A percentile compares a stretch with the other conserved stretches of the same genome.
Conservation (phyloP, 2,888 invertebrate genomes). For the Chloroclysta siterata region DNA sequence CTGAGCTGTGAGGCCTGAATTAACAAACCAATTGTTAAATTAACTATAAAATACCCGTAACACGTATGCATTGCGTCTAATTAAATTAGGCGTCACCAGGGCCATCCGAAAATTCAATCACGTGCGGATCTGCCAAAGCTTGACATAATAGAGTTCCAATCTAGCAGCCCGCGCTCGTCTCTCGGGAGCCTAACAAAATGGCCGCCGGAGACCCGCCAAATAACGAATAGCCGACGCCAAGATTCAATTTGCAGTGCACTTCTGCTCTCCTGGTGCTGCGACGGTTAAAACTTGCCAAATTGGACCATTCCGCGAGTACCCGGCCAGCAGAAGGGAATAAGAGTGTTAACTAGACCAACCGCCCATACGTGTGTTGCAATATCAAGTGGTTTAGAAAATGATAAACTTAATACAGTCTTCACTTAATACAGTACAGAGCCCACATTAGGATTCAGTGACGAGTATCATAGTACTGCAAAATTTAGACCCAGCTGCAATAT, state of each 20-base stretch:
- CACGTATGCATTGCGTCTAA: neutral
- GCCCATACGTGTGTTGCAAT: neutral
- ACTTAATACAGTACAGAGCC: no score
- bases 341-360: neutral
- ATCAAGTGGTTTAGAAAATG: no score
- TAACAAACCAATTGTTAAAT: neutral
- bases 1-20: no score
- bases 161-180: slow-evolving; percentile 22
- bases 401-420: no score
- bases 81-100: slow-evolving; percentile 8
- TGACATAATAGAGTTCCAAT: slow-evolving; percentile 32
- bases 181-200: slow-evolving; percentile 29
- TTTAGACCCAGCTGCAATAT: no score
- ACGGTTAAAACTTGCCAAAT: slow-evolving; percentile 66
- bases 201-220: slow-evolving; percentile 38
- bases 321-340: slow-evolving; percentile 4
- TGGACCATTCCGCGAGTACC: slow-evolving; percentile 49
- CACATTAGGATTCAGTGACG: no score
- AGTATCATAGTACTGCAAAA: no score
- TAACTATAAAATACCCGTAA: neutral
- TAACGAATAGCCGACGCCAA: slow-evolving; percentile 51
- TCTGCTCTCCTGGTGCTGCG: slow-evolving; percentile 51
- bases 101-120: slow-evolving; percentile 22
- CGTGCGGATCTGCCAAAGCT: slow-evolving; percentile 24
- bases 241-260: slow-evolving; percentile 70